A percentile compares a stretch with the other conserved stretches of the same genome.
phyloP scores from a whole-genome alignment of 2,888 invertebrate species.

The Pseudanteris insignis region DNA sequence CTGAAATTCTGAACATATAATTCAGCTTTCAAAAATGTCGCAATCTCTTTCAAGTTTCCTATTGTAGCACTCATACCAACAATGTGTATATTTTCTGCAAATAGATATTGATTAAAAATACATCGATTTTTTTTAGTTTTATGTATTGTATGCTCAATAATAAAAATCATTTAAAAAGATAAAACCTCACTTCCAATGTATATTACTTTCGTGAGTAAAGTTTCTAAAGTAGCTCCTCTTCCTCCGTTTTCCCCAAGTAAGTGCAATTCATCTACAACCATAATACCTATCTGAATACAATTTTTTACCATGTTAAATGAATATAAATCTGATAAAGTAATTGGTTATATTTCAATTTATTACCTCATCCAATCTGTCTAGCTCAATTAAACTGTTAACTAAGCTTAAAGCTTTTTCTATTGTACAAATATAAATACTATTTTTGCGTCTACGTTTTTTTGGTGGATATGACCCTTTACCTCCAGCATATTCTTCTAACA shows the following conservation, averaged over 20 bases:
- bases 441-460: conserved; percentile 78
- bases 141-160: neutral
- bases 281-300: conserved; percentile 58
- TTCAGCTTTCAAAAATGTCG: conserved; percentile 82
- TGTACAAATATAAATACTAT: conserved; percentile 88
- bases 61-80: conserved; percentile 98
- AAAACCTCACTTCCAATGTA: conserved; percentile 75
- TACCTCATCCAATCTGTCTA: conserved; percentile 71
- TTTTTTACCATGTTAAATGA: too few species aligned
- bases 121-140: too few species aligned
- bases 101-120: neutral
- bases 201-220: conserved; percentile 81
- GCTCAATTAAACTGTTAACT: conserved; percentile 85
- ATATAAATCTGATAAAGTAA: conserved; percentile 1
- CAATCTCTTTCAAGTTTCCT: conserved; percentile 86
- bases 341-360: conserved; percentile 7
- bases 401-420: conserved; percentile 93
- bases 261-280: conserved; percentile 92
- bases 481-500: conserved; percentile 95
- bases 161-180: conserved; percentile 4
- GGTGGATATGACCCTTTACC: conserved; percentile 88
- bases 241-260: conserved; percentile 86
- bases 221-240: conserved; percentile 87
- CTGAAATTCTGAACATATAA: conserved; percentile 87
- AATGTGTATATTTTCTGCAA: conserved; percentile 78